These are phyloP conservation scores for Spheniscus humboldti DNA, from an alignment of 2,797 vertebrate species.

Conservation along the genomic window DNA sequence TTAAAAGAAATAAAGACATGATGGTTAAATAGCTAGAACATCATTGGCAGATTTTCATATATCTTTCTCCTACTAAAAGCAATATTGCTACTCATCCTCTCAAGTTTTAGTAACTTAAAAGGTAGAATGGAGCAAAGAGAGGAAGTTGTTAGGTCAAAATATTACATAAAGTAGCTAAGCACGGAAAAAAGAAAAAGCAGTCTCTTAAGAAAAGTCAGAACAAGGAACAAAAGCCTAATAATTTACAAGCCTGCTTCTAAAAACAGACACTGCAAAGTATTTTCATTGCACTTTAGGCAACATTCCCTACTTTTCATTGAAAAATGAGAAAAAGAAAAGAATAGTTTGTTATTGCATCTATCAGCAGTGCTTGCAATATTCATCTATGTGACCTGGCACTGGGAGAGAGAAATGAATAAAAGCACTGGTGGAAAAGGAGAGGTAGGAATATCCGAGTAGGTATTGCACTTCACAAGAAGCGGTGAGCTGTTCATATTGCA, in stretches of 20 bases:
- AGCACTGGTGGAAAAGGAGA: not conserved
- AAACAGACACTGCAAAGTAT: not conserved
- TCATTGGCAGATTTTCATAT: not conserved
- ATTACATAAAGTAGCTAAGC: not conserved
- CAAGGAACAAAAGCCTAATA: not conserved
- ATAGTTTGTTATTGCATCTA: not conserved
- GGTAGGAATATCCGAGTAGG: not conserved
- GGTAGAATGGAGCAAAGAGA: not conserved
- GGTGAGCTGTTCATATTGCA: not conserved
- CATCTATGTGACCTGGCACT: not conserved
- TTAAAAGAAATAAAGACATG: not conserved
- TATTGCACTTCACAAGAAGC: constrained; percentile 15
- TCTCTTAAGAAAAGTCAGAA: not conserved
- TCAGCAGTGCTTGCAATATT: constrained; percentile 20
- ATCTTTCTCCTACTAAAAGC: not conserved
- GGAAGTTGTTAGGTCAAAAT: not conserved
- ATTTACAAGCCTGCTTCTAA: constrained; percentile 6
- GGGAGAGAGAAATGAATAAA: constrained; percentile 16
- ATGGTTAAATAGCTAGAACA: not conserved
- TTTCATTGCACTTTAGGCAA: constrained; percentile 6
- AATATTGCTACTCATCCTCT: not conserved
- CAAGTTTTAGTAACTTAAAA: not conserved
- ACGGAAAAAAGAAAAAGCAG: not conserved
- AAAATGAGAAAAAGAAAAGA: not conserved
- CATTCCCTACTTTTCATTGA: not conserved